A percentile compares a stretch with the other conserved stretches of the same genome.
These are phyloP conservation scores for Branchinecta lindahli DNA, from an alignment of 1,140 invertebrate genomes.

Conservation along the genomic window DNA sequence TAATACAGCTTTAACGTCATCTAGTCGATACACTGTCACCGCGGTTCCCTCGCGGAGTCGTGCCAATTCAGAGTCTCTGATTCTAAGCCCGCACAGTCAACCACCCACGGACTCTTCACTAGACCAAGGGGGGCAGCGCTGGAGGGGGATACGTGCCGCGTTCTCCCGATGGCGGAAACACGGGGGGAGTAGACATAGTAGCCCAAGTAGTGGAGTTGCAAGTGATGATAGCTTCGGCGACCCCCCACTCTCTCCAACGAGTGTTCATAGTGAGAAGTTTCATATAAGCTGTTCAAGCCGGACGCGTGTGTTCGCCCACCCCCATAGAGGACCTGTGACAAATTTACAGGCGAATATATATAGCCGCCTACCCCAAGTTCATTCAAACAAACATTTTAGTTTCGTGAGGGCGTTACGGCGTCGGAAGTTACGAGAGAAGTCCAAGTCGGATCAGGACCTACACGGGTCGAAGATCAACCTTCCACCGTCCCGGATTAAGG, in stretches of 20 bases:
- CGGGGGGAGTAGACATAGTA: background rate
- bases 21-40: background rate
- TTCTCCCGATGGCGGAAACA: background rate
- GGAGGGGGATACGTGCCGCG: background rate
- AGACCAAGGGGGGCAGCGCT: background rate
- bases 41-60: background rate
- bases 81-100: background rate
- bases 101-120: background rate
- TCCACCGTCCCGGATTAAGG: background rate
- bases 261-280: slow-evolving; percentile 1
- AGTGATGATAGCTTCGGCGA: slow-evolving; percentile 7
- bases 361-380: background rate
- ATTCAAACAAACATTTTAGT: slow-evolving; percentile 7
- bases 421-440: background rate
- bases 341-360: background rate
- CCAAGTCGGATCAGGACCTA: background rate
- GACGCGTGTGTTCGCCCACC: background rate
- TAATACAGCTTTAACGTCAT: slow-evolving; percentile 1
- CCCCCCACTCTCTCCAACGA: background rate
- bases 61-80: background rate
- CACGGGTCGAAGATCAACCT: background rate
- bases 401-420: background rate
- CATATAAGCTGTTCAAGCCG: background rate
- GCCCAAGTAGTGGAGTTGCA: background rate
- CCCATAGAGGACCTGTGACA: background rate